A percentile compares a stretch with the other conserved stretches of the same genome.
Evolutionary conservation across 2,888 invertebrate species (phyloP).

Genomic region (Charanyca ferruginea): DNA sequence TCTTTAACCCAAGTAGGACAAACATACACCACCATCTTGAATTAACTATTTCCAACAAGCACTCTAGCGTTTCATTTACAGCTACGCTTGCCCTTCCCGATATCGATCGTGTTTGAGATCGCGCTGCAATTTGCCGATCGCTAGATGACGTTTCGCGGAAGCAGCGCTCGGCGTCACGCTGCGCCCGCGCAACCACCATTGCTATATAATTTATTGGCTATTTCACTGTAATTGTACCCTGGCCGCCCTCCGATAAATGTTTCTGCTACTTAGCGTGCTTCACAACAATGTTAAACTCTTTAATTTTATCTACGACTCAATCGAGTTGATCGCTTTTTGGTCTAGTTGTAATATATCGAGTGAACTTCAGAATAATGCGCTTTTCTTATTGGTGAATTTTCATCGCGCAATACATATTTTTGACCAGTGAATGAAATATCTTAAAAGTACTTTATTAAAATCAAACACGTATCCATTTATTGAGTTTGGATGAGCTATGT

Average conservation of each 20-base stretch:
- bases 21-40: background rate
- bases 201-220: slow-evolving; percentile 77
- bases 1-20: background rate
- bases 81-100: slow-evolving; percentile 62
- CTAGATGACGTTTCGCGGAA: slow-evolving; percentile 88
- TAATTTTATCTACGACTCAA: slow-evolving; percentile 63
- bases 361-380: slow-evolving; percentile 10
- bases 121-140: slow-evolving; percentile 83
- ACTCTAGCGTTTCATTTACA: slow-evolving; percentile 48
- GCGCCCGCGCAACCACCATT: slow-evolving; percentile 78
- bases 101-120: slow-evolving; percentile 85
- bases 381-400: slow-evolving; percentile 17
- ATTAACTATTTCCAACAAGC: slow-evolving; percentile 28
- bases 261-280: slow-evolving; percentile 63
- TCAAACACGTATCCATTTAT: too few species aligned
- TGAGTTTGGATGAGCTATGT: too few species aligned
- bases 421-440: too few species aligned
- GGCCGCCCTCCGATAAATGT: slow-evolving; percentile 80
- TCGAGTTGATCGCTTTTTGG: slow-evolving; percentile 33
- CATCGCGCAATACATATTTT: too few species aligned
- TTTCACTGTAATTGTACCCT: slow-evolving; percentile 86
- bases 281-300: slow-evolving; percentile 68
- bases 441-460: too few species aligned
- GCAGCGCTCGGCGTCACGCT: slow-evolving; percentile 82
- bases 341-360: background rate